Evolutionary conservation across 2,888 invertebrate genomes (phyloP), one percentile per base, ranked within the genome.

Genomic region (Cerastis rubricosa): DNA sequence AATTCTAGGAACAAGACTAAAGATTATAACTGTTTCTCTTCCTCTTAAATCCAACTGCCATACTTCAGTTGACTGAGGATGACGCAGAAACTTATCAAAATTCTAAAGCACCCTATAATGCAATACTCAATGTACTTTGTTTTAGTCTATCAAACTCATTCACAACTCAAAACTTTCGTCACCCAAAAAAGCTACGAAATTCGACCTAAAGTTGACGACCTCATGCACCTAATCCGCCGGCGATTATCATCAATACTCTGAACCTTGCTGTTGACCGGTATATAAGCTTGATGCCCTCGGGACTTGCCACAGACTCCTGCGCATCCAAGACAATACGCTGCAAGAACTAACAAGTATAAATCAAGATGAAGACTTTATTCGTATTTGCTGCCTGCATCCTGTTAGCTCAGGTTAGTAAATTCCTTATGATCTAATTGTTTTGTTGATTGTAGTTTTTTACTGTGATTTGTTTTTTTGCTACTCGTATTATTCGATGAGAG

Each of bases 301-400:
- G 79, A 78, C 77, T 51, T 51, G 61, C 71, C 17, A 84, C 81
- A 88, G 79, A 81, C 70, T 81, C 80, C 71, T 81, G 76, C 81
- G 82, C 78, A 80, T 72, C 75, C 40, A 61, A 63, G n/a, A 70
- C 65, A 67, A 61, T 71, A 61, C 40, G 35, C 47, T 65, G 29
- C 65, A 40, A 75, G 74, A 70, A 63, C 35, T 25, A 14, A 76
- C 51, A 49, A 76, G 29, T 74, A 63, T 51, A 25, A 11, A 74
- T 45, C 89, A 93, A 81, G 85, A 97, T 97, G 97, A 97, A 96
- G 95, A 88, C 91, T 79, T 90, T 96, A 59, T 47, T 96, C 12
- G 93, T 96, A 11, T 85, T 97, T 67, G 96, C 94, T 49, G 90
- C 94, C 78, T 96, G 95, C 92, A 81, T 96, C 40, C 92, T 96